Base-by-base conservation (phyloP, 2,888 invertebrate species). In the Leptinotarsa tumamoca region DNA sequence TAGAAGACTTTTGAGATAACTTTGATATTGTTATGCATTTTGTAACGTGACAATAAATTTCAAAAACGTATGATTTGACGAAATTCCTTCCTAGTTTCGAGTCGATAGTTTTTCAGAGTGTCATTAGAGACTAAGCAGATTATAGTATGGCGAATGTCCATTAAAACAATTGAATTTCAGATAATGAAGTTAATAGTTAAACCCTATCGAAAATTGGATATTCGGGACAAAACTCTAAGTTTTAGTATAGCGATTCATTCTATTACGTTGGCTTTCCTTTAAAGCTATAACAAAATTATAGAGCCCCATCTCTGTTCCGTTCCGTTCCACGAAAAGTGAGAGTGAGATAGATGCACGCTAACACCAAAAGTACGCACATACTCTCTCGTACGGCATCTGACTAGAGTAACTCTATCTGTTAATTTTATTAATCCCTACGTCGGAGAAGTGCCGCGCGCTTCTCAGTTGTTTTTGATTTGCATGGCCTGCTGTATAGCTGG, bases 101-200 rank as follows among this genome's bases (percentile, higher is more conserved):
- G 67, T 67, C n/a, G 68, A 23, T 68, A 43, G 27, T 69, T 69
- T 69, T 69, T 54, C 33, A 13, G 33, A 15, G 21, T 49, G 54
- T 43, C 70, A 49, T 49, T 14, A 18, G 21, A 58, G 73, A 5
- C 51, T 80, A 82, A 83, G 73, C 71, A 70, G 80, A 83, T 83
- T 82, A 82, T 80, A 78, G 78, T 81, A 80, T 83, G 81, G 79
- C 76, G 81, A 81, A 82, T 83, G 85, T 86, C 86, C 86, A 86
- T 86, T 85, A 85, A 83, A 84, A 85, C 85, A 86, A 86, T 85
- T 85, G 85, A 84, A 85, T 85, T 84, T 78, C 83, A 83, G 84
- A 81, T 86, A 86, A 86, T 84, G 83, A 82, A 85, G 86, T 87
- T 86, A 86, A 86, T 86, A 86, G 86, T 86, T 86, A 84, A 86